Evolutionary conservation across 2,888 invertebrate species (phyloP).

Genomic region (Tetragonula carbonaria): DNA sequence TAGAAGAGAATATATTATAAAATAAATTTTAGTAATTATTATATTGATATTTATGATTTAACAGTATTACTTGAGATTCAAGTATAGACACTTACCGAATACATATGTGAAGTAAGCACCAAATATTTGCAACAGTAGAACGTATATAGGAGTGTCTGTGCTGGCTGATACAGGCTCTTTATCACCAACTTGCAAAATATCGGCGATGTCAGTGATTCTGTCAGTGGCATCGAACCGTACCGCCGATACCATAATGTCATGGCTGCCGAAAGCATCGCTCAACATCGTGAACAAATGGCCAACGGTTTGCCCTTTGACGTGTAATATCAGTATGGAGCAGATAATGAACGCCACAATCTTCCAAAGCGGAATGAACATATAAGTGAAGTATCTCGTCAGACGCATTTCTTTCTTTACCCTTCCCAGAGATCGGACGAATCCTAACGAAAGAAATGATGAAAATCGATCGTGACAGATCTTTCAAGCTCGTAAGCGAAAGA

Average conservation of each 20-base stretch:
- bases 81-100: slow-evolving; percentile 86
- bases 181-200: slow-evolving; percentile 91
- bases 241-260: slow-evolving; percentile 92
- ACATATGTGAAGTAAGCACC: slow-evolving; percentile 95
- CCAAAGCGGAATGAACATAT: slow-evolving; percentile 96
- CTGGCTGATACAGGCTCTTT: slow-evolving; percentile 89
- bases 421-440: slow-evolving; percentile 89
- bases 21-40: no score
- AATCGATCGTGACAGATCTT: not conserved
- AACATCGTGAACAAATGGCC: slow-evolving; percentile 91
- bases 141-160: slow-evolving; percentile 90
- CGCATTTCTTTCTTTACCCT: slow-evolving; percentile 92
- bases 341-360: slow-evolving; percentile 93
- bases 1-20: no score
- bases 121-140: slow-evolving; percentile 91
- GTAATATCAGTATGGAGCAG: slow-evolving; percentile 89
- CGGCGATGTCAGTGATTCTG: slow-evolving; percentile 87
- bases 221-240: slow-evolving; percentile 84
- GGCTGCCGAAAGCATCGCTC: slow-evolving; percentile 90
- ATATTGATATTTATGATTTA: no score
- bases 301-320: slow-evolving; percentile 91
- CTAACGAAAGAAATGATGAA: not conserved
- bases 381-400: slow-evolving; percentile 93
- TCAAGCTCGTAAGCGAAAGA: no score
- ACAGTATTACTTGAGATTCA: no score